Conservation (phyloP, 2,797 vertebrate species). For the Malurus splendens region DNA sequence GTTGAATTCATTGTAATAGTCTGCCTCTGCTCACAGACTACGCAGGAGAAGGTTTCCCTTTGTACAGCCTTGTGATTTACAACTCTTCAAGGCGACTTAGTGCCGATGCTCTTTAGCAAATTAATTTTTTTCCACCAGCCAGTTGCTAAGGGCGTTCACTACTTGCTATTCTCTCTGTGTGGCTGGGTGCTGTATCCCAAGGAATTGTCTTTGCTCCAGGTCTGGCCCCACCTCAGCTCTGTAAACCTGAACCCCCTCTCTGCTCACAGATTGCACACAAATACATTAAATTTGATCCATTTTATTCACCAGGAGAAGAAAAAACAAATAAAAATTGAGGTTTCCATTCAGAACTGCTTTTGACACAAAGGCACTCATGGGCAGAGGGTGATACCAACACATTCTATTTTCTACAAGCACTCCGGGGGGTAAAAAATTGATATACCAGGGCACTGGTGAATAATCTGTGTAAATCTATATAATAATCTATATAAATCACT, state of each 20-base stretch:
- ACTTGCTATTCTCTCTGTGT: neutral
- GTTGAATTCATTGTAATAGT: neutral
- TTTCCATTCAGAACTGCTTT: neutral
- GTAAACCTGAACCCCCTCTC: neutral
- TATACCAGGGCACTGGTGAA: neutral
- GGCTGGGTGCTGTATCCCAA: neutral
- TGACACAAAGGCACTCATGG: fast-evolving
- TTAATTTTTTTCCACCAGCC: neutral
- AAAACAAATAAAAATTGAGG: neutral
- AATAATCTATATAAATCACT: neutral
- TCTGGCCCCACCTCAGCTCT: neutral
- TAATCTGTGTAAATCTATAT: neutral
- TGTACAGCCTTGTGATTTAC: constrained; percentile 7
- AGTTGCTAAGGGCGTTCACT: neutral
- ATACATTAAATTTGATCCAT: neutral
- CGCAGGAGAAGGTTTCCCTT: neutral
- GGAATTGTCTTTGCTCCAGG: neutral
- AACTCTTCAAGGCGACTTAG: neutral
- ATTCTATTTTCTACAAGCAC: neutral
- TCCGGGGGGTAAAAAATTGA: neutral
- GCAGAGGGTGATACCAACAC: neutral
- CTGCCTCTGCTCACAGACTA: neutral
- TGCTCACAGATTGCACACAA: neutral
- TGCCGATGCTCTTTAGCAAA: constrained; percentile 14
- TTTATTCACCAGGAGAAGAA: neutral